Conservation (phyloP, 1,140 invertebrate species). For the Drosophila hydei region DNA sequence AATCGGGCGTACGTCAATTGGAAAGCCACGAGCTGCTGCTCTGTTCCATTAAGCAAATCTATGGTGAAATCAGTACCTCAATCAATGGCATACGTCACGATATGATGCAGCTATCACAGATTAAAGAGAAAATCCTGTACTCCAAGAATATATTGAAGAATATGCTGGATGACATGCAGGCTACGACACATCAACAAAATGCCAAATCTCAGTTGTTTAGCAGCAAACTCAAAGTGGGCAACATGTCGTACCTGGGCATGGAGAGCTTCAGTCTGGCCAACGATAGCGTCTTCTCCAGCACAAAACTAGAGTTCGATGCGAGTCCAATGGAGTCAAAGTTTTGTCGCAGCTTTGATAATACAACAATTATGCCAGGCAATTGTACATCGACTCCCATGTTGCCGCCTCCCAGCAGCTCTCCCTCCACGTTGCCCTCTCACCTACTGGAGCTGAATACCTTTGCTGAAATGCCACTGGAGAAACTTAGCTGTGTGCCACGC, state of each 20-base stretch:
- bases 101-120: constrained; percentile 74
- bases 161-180: constrained; percentile 67
- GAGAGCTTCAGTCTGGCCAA: constrained; percentile 74
- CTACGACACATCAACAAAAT: constrained; percentile 44
- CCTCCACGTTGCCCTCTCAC: constrained; percentile 52
- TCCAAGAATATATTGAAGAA: constrained; percentile 73
- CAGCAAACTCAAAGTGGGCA: constrained; percentile 70
- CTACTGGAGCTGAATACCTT: constrained; percentile 67
- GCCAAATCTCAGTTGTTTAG: constrained; percentile 65
- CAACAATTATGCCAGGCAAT: constrained; percentile 44
- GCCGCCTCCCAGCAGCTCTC: background rate
- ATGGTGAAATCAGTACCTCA: constrained; percentile 64
- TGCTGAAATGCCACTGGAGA: constrained; percentile 67
- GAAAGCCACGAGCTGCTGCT: constrained; percentile 72
- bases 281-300: constrained; percentile 75
- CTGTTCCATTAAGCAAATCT: constrained; percentile 70
- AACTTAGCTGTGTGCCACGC: constrained; percentile 57
- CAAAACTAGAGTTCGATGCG: constrained; percentile 71
- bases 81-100: constrained; percentile 76
- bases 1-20: constrained; percentile 51
- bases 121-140: constrained; percentile 78
- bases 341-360: constrained; percentile 55
- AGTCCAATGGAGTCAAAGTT: constrained; percentile 42
- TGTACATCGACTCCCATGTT: background rate
- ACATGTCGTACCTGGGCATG: constrained; percentile 58